phyloP scores from a whole-genome alignment of 2,888 invertebrate genomes.

The Dermolepida albohirtum region DNA sequence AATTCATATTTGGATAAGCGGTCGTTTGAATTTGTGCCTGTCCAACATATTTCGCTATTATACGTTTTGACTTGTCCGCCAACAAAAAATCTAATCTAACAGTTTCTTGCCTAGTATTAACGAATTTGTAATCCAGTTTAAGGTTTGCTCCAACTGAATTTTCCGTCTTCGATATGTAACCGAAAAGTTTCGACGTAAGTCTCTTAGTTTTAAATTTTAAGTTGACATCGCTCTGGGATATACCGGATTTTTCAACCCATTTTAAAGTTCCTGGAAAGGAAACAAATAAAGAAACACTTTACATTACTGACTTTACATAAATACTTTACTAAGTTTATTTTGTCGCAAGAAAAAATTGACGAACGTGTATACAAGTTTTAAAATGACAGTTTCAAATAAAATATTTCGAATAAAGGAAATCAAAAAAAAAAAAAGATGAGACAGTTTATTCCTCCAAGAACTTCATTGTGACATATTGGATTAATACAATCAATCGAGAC shows the following conservation, averaged over 20 bases:
- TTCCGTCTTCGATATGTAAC: conserved; percentile 71
- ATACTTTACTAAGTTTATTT: conserved; percentile 43
- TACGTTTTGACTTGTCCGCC: conserved; percentile 51
- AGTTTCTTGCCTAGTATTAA: conserved; percentile 69
- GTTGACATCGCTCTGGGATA: conserved; percentile 81
- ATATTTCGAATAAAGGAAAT: too few relatives aligned
- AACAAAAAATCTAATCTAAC: conserved; percentile 66
- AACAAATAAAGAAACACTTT: background rate
- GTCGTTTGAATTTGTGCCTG: conserved; percentile 78
- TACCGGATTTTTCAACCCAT: conserved; percentile 74
- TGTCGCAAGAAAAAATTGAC: too few relatives aligned
- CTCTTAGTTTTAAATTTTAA: conserved; percentile 83
- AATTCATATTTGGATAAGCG: conserved; percentile 81
- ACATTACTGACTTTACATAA: background rate
- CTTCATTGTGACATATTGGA: too few relatives aligned
- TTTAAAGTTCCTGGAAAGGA: conserved; percentile 69
- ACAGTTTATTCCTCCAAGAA: too few relatives aligned
- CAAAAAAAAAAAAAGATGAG: too few relatives aligned
- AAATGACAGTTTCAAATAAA: too few relatives aligned
- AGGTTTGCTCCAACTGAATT: conserved; percentile 69
- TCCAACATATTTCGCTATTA: conserved; percentile 69
- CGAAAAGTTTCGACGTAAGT: conserved; percentile 77
- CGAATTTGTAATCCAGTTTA: conserved; percentile 76
- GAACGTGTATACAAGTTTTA: too few relatives aligned
- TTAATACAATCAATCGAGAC: too few relatives aligned